A percentile compares a stretch with the other conserved stretches of the same genome.
Evolutionary conservation across 2,888 invertebrate genomes (phyloP).

Genomic region (Eupithecia subfuscata): DNA sequence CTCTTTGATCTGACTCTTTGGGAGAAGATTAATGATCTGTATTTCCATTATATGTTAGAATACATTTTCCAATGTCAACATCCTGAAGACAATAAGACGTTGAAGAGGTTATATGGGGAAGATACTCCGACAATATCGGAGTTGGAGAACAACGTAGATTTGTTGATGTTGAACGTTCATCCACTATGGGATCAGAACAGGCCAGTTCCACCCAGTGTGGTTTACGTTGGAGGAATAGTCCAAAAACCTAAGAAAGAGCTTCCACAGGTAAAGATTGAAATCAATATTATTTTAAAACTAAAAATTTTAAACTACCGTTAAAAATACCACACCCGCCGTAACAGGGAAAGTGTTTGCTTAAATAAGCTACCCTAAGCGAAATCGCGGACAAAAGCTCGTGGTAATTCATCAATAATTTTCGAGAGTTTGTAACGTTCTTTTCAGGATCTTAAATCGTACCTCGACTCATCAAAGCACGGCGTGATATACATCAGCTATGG

Average conservation of each 20-base stretch:
- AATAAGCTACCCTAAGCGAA: neutral
- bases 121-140: constrained; percentile 45
- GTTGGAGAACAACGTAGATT: constrained; percentile 52
- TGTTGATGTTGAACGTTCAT: constrained; percentile 42
- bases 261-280: constrained; percentile 56
- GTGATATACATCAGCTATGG: no score
- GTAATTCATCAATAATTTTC: neutral
- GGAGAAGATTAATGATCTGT: constrained; percentile 36
- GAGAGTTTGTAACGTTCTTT: neutral
- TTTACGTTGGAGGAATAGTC: constrained; percentile 69
- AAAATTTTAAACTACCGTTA: no score
- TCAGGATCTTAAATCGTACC: constrained; percentile 42
- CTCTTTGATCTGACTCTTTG: constrained; percentile 26
- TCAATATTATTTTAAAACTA: no score
- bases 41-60: constrained; percentile 28
- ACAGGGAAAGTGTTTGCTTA: neutral
- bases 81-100: constrained; percentile 30
- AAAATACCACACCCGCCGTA: neutral
- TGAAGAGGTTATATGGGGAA: constrained; percentile 46
- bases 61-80: constrained; percentile 19
- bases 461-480: no score
- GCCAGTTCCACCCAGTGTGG: constrained; percentile 65
- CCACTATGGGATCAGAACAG: constrained; percentile 61
- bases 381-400: neutral
- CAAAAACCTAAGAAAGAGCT: constrained; percentile 60